These are phyloP conservation scores for Furcifer pardalis DNA, from an alignment of 2,797 vertebrate species.

Conservation along the genomic window DNA sequence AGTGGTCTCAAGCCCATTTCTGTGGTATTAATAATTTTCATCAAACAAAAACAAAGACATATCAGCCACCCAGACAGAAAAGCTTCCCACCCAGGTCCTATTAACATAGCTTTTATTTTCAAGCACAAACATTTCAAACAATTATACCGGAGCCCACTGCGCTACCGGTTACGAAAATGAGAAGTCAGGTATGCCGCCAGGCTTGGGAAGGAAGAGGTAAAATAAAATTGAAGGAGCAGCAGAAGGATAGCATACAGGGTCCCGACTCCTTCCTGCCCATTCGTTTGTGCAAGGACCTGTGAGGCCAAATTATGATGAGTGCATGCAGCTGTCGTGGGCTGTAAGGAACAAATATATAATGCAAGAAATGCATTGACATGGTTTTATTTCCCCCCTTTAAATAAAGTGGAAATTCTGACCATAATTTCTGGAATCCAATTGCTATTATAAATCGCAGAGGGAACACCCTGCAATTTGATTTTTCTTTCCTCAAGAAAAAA, in stretches of 20 bases:
- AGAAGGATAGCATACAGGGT: constrained; percentile 44
- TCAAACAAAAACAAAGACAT: constrained; percentile 74
- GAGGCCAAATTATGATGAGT: constrained; percentile 19
- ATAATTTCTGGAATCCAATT: neutral
- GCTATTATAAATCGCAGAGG: constrained; percentile 25
- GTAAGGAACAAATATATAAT: constrained; percentile 3
- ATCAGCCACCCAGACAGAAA: constrained; percentile 55
- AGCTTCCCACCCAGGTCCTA: constrained; percentile 67
- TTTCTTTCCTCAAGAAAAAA: constrained; percentile 25
- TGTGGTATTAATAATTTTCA: constrained; percentile 80
- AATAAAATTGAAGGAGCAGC: constrained; percentile 59
- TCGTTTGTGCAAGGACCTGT: constrained; percentile 22
- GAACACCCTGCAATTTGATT: neutral
- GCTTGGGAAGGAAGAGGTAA: constrained; percentile 55
- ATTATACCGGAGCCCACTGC: constrained; percentile 65
- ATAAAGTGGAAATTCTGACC: neutral
- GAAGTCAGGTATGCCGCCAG: constrained; percentile 44
- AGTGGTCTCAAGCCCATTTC: constrained; percentile 78
- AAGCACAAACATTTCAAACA: constrained; percentile 74
- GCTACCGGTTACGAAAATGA: constrained; percentile 34
- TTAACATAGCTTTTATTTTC: constrained; percentile 77
- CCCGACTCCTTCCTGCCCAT: constrained; percentile 35
- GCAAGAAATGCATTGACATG: neutral
- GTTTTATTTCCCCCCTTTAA: neutral
- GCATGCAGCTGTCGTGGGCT: neutral